Conservation (phyloP, 2,888 invertebrate species). For the Psylliodes chrysocephalus region DNA sequence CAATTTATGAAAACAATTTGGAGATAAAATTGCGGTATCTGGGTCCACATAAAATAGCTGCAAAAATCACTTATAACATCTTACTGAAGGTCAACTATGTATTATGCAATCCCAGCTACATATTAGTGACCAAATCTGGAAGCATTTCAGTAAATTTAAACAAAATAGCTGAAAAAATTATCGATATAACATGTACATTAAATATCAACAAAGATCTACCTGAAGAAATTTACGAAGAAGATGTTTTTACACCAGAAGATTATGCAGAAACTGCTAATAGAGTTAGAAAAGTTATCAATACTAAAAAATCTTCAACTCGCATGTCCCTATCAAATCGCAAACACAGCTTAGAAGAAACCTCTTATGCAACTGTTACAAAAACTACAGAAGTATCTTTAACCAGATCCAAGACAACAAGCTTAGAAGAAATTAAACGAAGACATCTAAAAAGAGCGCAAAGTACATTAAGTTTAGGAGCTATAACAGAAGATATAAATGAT, state of each 20-base stretch:
- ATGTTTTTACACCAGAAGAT: too few relatives aligned
- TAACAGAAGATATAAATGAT: conserved; percentile 44
- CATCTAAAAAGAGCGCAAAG: conserved; percentile 41
- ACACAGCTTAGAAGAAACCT: conserved; percentile 22
- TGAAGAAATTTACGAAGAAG: conserved; percentile 31
- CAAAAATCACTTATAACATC: conserved; percentile 50
- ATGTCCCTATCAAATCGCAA: conserved; percentile 31
- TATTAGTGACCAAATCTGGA: conserved; percentile 29
- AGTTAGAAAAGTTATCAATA: too few relatives aligned
- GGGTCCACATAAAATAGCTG: conserved; percentile 48
- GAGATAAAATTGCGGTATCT: conserved; percentile 50
- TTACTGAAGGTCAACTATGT: conserved; percentile 27
- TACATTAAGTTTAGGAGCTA: conserved; percentile 45
- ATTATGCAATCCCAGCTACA: conserved; percentile 29
- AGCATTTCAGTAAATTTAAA: conserved; percentile 39
- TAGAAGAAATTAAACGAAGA: conserved; percentile 39
- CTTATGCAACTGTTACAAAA: background rate
- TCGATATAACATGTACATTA: conserved; percentile 39
- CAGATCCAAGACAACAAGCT: conserved; percentile 45
- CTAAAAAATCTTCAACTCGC: conserved; percentile 11
- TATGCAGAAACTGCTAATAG: background rate
- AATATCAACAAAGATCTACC: conserved; percentile 36
- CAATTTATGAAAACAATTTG: conserved; percentile 37
- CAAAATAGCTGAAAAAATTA: conserved; percentile 32
- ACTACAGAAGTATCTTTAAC: conserved; percentile 24